Evolutionary conservation across 2,888 invertebrate genomes (phyloP).

Genomic region (Amblyteles armatorius): DNA sequence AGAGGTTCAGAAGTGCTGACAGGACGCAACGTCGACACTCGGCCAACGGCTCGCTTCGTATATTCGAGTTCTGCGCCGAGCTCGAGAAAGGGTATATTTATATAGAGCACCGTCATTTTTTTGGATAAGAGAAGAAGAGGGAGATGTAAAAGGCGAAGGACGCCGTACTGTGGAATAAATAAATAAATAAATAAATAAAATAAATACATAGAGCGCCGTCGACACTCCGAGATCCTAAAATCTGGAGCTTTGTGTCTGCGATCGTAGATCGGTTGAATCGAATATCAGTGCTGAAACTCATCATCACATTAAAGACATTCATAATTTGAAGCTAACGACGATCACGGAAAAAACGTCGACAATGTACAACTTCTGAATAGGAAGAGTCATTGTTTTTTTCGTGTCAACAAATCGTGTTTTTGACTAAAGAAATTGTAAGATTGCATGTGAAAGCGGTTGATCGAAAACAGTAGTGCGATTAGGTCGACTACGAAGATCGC

Average conservation of each 20-base stretch:
- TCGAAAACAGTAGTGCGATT: slow-evolving; percentile 37
- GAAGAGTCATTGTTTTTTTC: too few relatives aligned
- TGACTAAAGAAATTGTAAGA: not conserved
- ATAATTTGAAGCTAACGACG: not conserved
- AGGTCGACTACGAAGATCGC: slow-evolving; percentile 52
- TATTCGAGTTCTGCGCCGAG: not conserved
- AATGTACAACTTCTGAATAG: too few relatives aligned
- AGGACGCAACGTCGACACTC: slow-evolving; percentile 54
- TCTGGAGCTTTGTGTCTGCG: not conserved
- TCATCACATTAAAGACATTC: not conserved
- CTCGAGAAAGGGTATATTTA: slow-evolving; percentile 23
- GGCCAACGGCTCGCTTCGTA: slow-evolving; percentile 1
- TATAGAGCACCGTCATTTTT: slow-evolving; percentile 1
- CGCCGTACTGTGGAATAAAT: too few relatives aligned
- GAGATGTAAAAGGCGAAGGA: too few relatives aligned
- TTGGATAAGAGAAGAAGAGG: too few relatives aligned
- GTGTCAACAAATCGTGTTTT: too few relatives aligned
- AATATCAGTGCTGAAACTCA: not conserved
- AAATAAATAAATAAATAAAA: too few relatives aligned
- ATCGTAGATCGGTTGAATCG: not conserved
- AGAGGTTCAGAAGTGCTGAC: slow-evolving; percentile 65
- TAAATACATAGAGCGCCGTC: slow-evolving; percentile 4
- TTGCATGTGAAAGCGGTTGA: slow-evolving; percentile 10
- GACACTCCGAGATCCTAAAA: slow-evolving; percentile 4
- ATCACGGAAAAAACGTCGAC: not conserved